Conservation (phyloP, 2,797 vertebrate species). For the Rhinophrynus dorsalis region DNA sequence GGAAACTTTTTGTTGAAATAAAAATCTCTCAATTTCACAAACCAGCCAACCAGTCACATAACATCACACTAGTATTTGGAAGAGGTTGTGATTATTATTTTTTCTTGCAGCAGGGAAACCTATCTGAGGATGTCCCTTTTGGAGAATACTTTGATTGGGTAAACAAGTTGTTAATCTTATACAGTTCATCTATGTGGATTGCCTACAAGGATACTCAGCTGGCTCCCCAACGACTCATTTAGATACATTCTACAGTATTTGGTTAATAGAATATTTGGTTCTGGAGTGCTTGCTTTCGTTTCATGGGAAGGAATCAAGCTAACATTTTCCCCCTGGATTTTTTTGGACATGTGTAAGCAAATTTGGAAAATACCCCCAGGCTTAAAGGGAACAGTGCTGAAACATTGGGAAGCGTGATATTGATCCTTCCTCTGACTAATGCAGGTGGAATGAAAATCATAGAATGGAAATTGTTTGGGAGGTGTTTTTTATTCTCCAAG, state of each 20-base stretch:
- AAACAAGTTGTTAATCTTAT: constrained; percentile 6
- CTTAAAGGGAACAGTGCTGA: constrained; percentile 76
- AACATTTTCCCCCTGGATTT: not conserved
- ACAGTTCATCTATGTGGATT: not conserved
- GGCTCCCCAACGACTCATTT: constrained; percentile 3
- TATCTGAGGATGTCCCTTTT: not conserved
- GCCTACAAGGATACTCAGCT: constrained; percentile 19
- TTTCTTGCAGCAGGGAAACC: constrained; percentile 10
- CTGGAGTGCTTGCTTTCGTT: not conserved
- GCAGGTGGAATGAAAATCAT: constrained; percentile 92
- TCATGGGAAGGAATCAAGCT: constrained; percentile 28
- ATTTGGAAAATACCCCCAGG: constrained; percentile 82
- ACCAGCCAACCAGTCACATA: constrained; percentile 37
- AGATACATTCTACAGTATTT: not conserved
- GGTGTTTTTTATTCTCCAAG: constrained; percentile 94
- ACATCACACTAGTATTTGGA: constrained; percentile 20
- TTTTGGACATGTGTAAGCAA: constrained; percentile 55
- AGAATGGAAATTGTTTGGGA: constrained; percentile 98
- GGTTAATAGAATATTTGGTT: not conserved
- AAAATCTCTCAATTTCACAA: not conserved
- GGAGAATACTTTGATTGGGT: constrained; percentile 14
- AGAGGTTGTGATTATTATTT: constrained; percentile 10
- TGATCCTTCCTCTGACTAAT: constrained; percentile 85
- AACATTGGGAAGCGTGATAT: constrained; percentile 78
- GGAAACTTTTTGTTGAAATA: not conserved